Conservation (phyloP, 2,888 invertebrate species). For the Allacma fusca region DNA sequence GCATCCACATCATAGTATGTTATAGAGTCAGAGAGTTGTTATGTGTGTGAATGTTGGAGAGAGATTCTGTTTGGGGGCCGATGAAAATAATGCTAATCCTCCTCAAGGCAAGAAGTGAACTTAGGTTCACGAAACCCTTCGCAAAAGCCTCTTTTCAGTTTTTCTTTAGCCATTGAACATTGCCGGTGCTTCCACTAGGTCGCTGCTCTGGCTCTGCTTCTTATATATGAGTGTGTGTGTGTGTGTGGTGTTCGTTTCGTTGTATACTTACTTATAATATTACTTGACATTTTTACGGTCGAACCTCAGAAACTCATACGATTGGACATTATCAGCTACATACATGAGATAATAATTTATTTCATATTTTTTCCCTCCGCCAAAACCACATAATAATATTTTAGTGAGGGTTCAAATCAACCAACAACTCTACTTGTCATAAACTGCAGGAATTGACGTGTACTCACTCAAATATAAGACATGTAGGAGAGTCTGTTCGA, state of each 20-base stretch:
- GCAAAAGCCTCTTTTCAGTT: constrained; percentile 45
- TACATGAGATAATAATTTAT: background rate
- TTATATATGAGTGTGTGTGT: background rate
- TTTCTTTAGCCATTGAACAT: constrained; percentile 36
- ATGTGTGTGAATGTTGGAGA: background rate
- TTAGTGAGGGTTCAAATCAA: background rate
- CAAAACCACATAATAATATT: background rate
- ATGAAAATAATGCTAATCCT: constrained; percentile 42
- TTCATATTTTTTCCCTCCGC: background rate
- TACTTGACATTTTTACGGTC: constrained; percentile 1
- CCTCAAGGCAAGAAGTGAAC: constrained; percentile 47
- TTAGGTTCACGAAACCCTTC: constrained; percentile 51
- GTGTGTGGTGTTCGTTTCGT: background rate
- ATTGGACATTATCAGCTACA: background rate
- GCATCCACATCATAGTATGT: background rate
- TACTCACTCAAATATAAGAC: background rate
- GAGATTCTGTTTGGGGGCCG: constrained; percentile 27
- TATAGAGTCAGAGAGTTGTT: background rate
- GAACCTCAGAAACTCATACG: background rate
- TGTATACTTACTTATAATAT: background rate
- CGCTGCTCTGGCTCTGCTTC: constrained; percentile 23
- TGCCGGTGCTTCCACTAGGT: constrained; percentile 31
- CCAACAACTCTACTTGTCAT: too few species aligned
- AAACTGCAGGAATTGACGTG: too few species aligned
- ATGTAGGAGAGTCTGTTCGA: background rate